Conservation (phyloP, 2,113 vertebrate species). For the Oophaga pumilio region DNA sequence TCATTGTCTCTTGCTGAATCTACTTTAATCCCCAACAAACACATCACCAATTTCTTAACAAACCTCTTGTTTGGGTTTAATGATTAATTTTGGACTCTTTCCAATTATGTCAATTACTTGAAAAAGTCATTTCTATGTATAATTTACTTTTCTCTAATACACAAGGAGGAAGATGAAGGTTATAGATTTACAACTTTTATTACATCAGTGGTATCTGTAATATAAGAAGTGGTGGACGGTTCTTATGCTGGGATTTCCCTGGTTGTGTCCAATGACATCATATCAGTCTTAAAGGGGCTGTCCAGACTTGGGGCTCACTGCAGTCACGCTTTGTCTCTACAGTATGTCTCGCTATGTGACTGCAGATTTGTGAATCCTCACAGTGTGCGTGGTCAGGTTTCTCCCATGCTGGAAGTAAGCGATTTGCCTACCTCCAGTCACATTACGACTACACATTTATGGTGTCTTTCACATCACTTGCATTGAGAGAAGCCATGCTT, state of each 20-base stretch:
- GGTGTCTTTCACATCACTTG: too few species aligned
- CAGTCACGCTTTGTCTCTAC: too few species aligned
- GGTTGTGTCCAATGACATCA: background rate
- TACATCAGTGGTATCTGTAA: background rate
- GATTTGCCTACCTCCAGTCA: too few species aligned
- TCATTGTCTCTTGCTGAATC: conserved; percentile 21
- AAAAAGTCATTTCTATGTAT: background rate
- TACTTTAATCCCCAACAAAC: conserved; percentile 24
- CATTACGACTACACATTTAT: too few species aligned
- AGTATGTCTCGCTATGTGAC: too few species aligned
- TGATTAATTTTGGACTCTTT: conserved; percentile 8
- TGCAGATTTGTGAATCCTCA: too few species aligned
- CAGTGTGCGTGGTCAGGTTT: too few species aligned
- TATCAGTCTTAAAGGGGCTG: background rate
- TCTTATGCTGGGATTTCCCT: background rate
- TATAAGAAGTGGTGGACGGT: too few species aligned
- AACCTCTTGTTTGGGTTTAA: background rate
- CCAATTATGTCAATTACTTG: background rate
- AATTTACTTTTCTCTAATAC: background rate
- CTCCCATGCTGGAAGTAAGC: too few species aligned
- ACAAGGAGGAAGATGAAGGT: background rate
- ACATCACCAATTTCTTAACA: conserved; percentile 2
- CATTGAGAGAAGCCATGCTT: too few species aligned
- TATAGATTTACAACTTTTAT: background rate
- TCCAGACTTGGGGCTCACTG: too few species aligned